Percentiles rank a stretch among this genome's conserved stretches.
These are phyloP conservation scores for Eupithecia centaureata DNA, from an alignment of 2,888 invertebrate species.

Conservation along the genomic window DNA sequence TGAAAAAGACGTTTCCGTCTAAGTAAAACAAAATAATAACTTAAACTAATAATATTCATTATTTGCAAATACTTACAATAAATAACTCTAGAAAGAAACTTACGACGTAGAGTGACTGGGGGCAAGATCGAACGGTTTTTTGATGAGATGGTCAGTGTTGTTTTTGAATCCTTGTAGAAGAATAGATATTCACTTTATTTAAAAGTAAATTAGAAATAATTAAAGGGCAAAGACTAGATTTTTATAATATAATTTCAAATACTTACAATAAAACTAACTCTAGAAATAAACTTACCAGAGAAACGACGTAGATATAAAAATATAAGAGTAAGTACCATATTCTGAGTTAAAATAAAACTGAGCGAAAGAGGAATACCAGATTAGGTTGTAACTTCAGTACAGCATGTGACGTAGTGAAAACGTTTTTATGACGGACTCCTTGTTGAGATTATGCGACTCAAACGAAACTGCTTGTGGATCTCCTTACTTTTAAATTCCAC, in stretches of 20 bases:
- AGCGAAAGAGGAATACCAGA: conserved; percentile 32
- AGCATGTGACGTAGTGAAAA: conserved; percentile 26
- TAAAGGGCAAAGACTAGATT: too few species aligned
- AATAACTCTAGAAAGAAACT: too few species aligned
- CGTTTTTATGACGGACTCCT: conserved; percentile 33
- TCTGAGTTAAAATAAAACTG: conserved; percentile 30
- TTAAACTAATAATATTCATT: too few species aligned
- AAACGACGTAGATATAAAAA: conserved; percentile 18
- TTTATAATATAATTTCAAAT: background rate
- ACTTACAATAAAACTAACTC: background rate
- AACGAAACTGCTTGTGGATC: conserved; percentile 4
- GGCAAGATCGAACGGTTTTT: too few species aligned
- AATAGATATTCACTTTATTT: too few species aligned
- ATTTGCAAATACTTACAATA: too few species aligned
- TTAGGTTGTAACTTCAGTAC: conserved; percentile 31
- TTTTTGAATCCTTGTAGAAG: too few species aligned
- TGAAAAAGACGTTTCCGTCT: too few species aligned
- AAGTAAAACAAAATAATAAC: too few species aligned
- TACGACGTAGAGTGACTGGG: too few species aligned
- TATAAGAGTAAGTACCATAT: conserved; percentile 12
- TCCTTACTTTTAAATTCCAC: background rate
- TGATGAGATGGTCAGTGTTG: too few species aligned
- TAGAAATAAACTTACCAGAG: background rate
- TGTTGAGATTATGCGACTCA: conserved; percentile 27
- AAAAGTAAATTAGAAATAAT: too few species aligned